Conservation (phyloP, 2,113 vertebrate species). For the Coracopsis vasa region DNA sequence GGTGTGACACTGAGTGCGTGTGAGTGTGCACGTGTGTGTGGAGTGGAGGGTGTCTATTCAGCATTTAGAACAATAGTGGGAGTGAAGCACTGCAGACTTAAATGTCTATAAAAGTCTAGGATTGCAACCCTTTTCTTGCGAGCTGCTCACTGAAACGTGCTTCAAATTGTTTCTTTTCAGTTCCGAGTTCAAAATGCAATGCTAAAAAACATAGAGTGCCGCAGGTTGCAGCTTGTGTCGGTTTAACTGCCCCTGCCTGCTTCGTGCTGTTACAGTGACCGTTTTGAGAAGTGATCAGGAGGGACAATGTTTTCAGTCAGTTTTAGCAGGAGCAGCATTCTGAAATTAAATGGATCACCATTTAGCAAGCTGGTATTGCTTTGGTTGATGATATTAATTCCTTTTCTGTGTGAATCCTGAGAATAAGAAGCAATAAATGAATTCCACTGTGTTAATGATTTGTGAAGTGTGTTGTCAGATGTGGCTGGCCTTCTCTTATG, state of each 20-base stretch:
- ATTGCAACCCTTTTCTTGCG: not conserved
- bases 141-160: not conserved
- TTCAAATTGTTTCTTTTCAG: not conserved
- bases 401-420: conserved; percentile 8
- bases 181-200: not conserved
- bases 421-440: conserved; percentile 30
- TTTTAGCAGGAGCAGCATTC: not conserved
- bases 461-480: not conserved
- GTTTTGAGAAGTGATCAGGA: not conserved
- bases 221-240: not conserved
- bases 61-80: conserved; percentile 21
- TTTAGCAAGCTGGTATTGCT: not conserved
- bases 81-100: conserved; percentile 15
- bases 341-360: not conserved
- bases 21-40: not conserved
- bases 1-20: not conserved
- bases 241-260: not conserved
- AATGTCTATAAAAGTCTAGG: not conserved
- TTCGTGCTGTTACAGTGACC: not conserved
- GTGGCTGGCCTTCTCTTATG: not conserved
- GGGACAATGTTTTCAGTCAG: not conserved
- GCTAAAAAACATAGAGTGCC: not conserved
- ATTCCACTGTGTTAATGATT: conserved; percentile 31
- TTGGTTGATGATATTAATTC: not conserved
- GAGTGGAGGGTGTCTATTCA: conserved; percentile 8